A percentile compares a stretch with the other conserved stretches of the same genome.
Conservation (phyloP, 1,140 invertebrate species). For the Ylistrum balloti region DNA sequence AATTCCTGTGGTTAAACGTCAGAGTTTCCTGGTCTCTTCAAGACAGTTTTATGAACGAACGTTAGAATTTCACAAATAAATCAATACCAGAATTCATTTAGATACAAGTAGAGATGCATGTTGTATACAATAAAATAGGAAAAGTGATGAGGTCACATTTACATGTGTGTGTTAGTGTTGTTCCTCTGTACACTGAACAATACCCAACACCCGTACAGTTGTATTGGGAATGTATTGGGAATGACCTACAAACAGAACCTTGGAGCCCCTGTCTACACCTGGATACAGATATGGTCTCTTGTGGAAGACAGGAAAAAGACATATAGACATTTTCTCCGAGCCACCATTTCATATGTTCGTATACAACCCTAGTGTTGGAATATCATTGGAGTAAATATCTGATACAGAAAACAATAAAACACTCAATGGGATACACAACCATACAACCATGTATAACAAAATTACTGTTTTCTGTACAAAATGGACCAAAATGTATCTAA, state of each 20-base stretch:
- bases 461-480: neutral
- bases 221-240: too few species aligned
- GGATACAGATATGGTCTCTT: too few species aligned
- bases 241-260: too few species aligned
- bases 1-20: neutral
- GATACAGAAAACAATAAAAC: too few species aligned
- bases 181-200: neutral
- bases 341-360: too few species aligned
- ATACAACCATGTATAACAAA: neutral
- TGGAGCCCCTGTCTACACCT: too few species aligned
- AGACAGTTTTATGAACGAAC: neutral
- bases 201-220: too few species aligned
- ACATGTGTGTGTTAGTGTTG: neutral
- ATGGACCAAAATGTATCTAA: neutral
- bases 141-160: neutral
- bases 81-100: neutral
- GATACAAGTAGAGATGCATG: neutral
- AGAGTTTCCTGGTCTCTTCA: neutral
- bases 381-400: too few species aligned
- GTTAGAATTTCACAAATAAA: constrained; percentile 29
- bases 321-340: too few species aligned
- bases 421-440: neutral
- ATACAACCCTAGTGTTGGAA: too few species aligned
- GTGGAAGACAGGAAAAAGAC: too few species aligned
- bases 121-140: neutral